Evolutionary conservation across 2,113 vertebrate genomes (phyloP), one percentile per base, ranked within the genome.

Genomic region (Coreoperca whiteheadi): DNA sequence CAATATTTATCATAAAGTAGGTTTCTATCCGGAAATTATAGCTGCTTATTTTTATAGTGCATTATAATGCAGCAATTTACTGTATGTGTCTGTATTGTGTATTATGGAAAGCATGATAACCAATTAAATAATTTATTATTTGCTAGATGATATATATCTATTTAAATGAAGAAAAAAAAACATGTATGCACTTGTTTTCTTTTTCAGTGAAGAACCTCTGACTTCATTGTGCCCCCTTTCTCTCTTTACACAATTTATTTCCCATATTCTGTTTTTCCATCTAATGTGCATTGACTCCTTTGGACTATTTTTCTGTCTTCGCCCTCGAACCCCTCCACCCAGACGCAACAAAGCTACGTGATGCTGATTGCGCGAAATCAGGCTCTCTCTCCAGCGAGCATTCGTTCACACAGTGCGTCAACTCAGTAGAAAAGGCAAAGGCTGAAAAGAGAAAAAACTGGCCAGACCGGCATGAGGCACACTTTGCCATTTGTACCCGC

Each of bases 371-470:
- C 25, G 0, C 63, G 21, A 25, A 25, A 65, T 65, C 37, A 53
- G 67, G 25, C 10, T 34, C 25, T 32, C n/a, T 7, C 23, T 12
- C 21, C 15, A 16, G 56, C 15, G 15, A 11, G 28, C 56, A 69
- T 74, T n/a, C n/a, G n/a, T n/a, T 82, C 56, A 32, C 41, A 34
- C 37, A 20, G 28, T 6, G 59, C 60, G 41, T 30, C 9, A 34
- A 50, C 54, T 75, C 39, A 9, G 57, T 2, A 63, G 61, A 74
- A 82, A 85, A 76, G 5, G 51, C 43, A 41, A 53, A 21, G 60
- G 60, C 60, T 63, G 60, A 81, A 63, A 41, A 18, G 60, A 32
- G 64, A 23, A 65, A 77, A 30, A 51, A 28, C 1, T 15, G 20
- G 41, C 48, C 12, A 39, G 7, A 43, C n/a, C 64, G 61, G 39